These are phyloP conservation scores for Andrena bicolor DNA, from an alignment of 2,888 invertebrate species.

Conservation along the genomic window DNA sequence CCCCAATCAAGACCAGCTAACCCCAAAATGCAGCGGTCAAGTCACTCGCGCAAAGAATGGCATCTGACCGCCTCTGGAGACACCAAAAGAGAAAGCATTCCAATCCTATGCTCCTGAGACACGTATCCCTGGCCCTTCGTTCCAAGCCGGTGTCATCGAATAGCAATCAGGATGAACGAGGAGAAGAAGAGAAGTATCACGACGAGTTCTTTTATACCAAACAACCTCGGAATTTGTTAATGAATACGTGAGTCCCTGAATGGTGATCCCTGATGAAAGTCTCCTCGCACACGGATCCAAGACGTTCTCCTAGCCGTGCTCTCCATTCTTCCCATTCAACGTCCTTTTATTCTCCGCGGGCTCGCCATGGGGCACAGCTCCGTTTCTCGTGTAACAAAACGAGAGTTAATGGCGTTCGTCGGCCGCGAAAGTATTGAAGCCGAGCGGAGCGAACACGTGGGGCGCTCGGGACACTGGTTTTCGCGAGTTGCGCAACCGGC, in stretches of 20 bases:
- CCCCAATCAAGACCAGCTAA: not conserved
- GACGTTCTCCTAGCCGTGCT: not conserved
- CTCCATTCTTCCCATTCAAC: constrained; percentile 29
- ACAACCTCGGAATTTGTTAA: constrained; percentile 16
- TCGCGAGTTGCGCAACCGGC: constrained; percentile 58
- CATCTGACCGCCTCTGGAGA: not conserved
- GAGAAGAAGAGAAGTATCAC: not conserved
- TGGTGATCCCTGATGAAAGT: constrained; percentile 24
- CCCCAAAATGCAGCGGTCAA: not conserved
- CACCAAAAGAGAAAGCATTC: not conserved
- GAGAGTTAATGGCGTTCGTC: constrained; percentile 21
- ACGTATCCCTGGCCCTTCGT: not conserved
- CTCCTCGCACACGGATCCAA: constrained; percentile 2
- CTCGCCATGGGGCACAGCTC: constrained; percentile 24
- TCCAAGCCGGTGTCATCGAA: not conserved
- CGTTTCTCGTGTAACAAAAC: constrained; percentile 15
- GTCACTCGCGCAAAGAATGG: not conserved
- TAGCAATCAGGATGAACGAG: not conserved
- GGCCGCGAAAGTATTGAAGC: constrained; percentile 47
- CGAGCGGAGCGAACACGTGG: constrained; percentile 23
- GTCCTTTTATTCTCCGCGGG: constrained; percentile 10
- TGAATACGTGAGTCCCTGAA: constrained; percentile 15
- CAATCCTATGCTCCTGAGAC: not conserved
- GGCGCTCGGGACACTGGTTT: constrained; percentile 36
- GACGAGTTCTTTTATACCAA: not conserved